Base-by-base conservation (phyloP, 1,140 invertebrate genomes). In the Matsumurasca onukii region DNA sequence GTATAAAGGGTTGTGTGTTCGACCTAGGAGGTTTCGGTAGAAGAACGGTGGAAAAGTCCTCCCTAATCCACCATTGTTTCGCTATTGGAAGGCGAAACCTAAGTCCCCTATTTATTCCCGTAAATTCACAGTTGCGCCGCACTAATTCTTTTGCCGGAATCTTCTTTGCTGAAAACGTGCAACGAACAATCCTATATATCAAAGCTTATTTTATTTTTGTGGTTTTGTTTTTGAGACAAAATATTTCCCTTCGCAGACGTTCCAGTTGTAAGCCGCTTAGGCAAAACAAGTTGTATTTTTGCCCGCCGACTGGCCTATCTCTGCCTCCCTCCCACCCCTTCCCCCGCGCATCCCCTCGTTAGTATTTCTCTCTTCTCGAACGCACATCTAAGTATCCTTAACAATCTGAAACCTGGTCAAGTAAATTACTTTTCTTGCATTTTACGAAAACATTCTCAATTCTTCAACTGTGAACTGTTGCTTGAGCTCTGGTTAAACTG, bases 151-250 rank as follows among this genome's bases (percentile, higher is more conserved):
- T 68, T 68, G 22, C 39, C 57, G 51, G 67, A 68, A 68, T 68
- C 67, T 68, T 51, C 67, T 68, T 68, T 68, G 57, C 67, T 62
- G 34, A 29, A 63, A 57, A 68, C 55, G 20, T 55, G 25, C 66
- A 24, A 52, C 48, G 57, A 48, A 61, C 67, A 68, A 61, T 68
- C 67, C 31, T 68, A 68, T 68, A 68, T 68, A 68, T 68, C 57
- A 68, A 61, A 68, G 67, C 67, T 68, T 68, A 68, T 68, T 68
- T 68, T 63, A 68, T 68, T 68, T 68, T 68, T 68, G 67, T 39
- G 67, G 67, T 68, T 68, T 68, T 68, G 67, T 63, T 68, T 68
- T 68, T 63, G 67, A 62, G 67, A 68, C 30, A 68, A 49, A 59
- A 49, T 62, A 48, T 68, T 68, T 45, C 39, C 57, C 57, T 67